These are phyloP conservation scores for Drosophila flavopinicola DNA, from an alignment of 2,888 invertebrate genomes.

Conservation along the genomic window DNA sequence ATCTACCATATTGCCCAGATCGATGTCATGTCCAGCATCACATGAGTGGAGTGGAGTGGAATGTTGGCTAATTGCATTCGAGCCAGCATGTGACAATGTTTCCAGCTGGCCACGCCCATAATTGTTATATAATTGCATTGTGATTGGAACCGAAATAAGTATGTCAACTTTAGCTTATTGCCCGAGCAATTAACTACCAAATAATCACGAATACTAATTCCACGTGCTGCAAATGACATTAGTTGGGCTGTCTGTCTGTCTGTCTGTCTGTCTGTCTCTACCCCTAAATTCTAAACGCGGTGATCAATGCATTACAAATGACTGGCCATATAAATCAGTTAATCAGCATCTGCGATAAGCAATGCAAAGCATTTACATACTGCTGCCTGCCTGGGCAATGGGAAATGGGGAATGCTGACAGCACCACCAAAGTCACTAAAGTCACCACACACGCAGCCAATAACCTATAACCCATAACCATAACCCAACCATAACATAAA, in stretches of 20 bases:
- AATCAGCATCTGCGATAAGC: constrained; percentile 75
- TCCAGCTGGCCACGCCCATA: constrained; percentile 47
- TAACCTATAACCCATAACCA: constrained; percentile 6
- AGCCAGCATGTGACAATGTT: constrained; percentile 41
- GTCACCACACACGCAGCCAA: constrained; percentile 30
- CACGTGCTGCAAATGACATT: constrained; percentile 33
- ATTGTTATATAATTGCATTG: constrained; percentile 74
- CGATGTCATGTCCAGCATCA: constrained; percentile 56
- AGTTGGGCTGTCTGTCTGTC: constrained; percentile 31
- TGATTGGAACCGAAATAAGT: constrained; percentile 55
- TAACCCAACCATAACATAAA: constrained; percentile 21
- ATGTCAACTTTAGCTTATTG: constrained; percentile 30
- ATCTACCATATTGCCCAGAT: constrained; percentile 24
- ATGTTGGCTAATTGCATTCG: constrained; percentile 49
- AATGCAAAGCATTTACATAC: constrained; percentile 57
- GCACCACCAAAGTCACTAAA: constrained; percentile 10
- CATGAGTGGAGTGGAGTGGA: constrained; percentile 25
- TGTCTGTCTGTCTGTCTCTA: constrained; percentile 1
- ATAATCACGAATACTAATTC: constrained; percentile 32
- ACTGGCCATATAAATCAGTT: constrained; percentile 72
- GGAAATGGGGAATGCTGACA: constrained; percentile 49
- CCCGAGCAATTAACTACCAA: constrained; percentile 52
- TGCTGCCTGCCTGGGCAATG: too few species aligned
- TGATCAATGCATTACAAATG: constrained; percentile 80
- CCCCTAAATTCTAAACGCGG: constrained; percentile 13